These are phyloP conservation scores for Microtus ochrogaster DNA, from an alignment of 2,113 vertebrate species.

Conservation along the genomic window DNA sequence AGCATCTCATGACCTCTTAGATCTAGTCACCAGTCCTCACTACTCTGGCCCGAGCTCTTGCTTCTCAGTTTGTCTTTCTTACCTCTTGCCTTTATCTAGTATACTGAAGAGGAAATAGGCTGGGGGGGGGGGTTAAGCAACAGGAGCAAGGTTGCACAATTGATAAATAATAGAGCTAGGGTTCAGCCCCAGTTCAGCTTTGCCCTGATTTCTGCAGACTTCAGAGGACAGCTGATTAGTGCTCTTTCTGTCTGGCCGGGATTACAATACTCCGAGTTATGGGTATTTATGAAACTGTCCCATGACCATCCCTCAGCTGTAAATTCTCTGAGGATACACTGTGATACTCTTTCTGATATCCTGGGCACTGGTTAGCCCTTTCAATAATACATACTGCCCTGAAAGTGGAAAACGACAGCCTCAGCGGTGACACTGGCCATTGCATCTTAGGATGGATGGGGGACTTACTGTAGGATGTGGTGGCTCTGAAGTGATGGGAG, in stretches of 20 bases:
- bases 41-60: background rate
- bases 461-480: background rate
- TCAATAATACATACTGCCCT: background rate
- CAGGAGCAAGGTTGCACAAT: background rate
- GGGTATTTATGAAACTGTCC: background rate
- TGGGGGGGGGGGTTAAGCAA: conserved; percentile 20
- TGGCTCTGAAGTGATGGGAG: background rate
- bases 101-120: background rate
- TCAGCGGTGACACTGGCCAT: background rate
- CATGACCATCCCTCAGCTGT: background rate
- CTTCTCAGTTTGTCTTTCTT: background rate
- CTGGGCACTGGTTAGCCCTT: background rate
- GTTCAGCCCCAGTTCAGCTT: conserved; percentile 11
- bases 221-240: background rate
- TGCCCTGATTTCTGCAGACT: background rate
- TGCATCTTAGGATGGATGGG: background rate
- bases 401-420: background rate
- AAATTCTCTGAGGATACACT: background rate
- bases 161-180: background rate
- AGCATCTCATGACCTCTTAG: background rate
- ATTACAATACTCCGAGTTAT: background rate
- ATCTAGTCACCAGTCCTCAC: background rate
- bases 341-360: background rate
- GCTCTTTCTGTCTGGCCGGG: background rate
- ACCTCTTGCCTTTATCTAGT: background rate